Base-by-base conservation (phyloP, 2,888 invertebrate genomes). In the Lysandra coridon region DNA sequence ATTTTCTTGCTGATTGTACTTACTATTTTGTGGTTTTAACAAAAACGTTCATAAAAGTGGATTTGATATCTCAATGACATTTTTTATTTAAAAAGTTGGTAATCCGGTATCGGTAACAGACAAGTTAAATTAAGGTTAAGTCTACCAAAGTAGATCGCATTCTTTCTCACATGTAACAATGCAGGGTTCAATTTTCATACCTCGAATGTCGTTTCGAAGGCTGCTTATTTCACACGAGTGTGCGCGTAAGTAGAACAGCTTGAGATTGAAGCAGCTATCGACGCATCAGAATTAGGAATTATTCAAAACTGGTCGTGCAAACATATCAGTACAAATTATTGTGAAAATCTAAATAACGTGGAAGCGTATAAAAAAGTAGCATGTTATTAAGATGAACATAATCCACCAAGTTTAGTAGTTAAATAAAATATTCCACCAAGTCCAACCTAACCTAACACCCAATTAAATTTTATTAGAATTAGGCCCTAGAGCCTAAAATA, bases 41-140 rank as follows among this genome's bases (percentile, higher is more conserved):
- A 82, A 80, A 82, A 80, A 81, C 78, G 79, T 80, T 78, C 78
- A 81, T 81, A 80, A 80, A 80, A 78, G 60, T 81, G 60, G 73
- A 73, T 79, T 80, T 78, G 73, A 80, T 81, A 79, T 78, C 69
- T 78, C 80, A 73, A 78, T 80, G 77, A 80, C 74, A 80, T 79
- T 79, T 80, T 80, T 78, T 78, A 30, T 60, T n/a, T 12, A 17
- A 80, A 80, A 78, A 79, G 44, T 60, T 79, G 78, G 69, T 75
- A 60, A 62, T 78, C 40, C 62, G 60, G 74, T 74, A 79, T 60
- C 53, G 75, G 44, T 57, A 7, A 57, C 44, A n/a, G 44, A 49
- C 49, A 44, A 30, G 74, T n/a, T 75, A 40, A 76, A 57, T 73
- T 79, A 80, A 80, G 75, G 80, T 80, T 79, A 80, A 78, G 49